phyloP scores from a whole-genome alignment of 2,888 invertebrate genomes.

The Melanargia galathea region DNA sequence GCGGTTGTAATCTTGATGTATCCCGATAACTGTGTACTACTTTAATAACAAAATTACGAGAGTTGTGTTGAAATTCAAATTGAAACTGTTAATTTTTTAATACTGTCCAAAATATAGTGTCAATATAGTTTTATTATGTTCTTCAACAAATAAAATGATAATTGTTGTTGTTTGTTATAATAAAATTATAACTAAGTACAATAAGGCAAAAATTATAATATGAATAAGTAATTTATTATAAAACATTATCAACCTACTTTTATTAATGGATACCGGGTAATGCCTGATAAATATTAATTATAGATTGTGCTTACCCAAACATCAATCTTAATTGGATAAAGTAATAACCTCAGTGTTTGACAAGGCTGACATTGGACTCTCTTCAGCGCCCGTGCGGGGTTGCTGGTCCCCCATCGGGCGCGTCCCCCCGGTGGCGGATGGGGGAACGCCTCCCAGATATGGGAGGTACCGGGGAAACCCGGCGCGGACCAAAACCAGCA shows the following conservation, averaged over 20 bases:
- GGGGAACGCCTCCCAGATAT: too few relatives aligned
- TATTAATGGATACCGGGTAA: not conserved
- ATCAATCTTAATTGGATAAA: constrained; percentile 22
- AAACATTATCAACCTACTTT: constrained; percentile 7
- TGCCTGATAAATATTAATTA: constrained; percentile 5
- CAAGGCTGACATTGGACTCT: constrained; percentile 16
- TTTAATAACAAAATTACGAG: constrained; percentile 18
- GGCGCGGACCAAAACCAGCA: too few relatives aligned
- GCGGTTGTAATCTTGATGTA: constrained; percentile 19
- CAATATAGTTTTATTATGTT: too few relatives aligned
- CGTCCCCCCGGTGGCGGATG: too few relatives aligned
- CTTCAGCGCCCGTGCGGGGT: too few relatives aligned
- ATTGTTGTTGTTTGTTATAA: not conserved
- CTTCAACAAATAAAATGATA: not conserved
- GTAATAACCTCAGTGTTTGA: too few relatives aligned
- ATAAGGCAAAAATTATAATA: not conserved
- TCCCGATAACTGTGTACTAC: constrained; percentile 18
- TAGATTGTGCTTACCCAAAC: constrained; percentile 12
- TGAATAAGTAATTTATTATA: not conserved
- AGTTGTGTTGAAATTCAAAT: not conserved
- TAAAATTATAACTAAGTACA: not conserved
- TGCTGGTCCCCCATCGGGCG: too few relatives aligned
- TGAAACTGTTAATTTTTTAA: not conserved
- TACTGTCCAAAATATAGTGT: not conserved
- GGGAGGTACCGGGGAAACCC: too few relatives aligned